Base-by-base conservation (phyloP, 2,113 vertebrate genomes). In the Semnornis frantzii region DNA sequence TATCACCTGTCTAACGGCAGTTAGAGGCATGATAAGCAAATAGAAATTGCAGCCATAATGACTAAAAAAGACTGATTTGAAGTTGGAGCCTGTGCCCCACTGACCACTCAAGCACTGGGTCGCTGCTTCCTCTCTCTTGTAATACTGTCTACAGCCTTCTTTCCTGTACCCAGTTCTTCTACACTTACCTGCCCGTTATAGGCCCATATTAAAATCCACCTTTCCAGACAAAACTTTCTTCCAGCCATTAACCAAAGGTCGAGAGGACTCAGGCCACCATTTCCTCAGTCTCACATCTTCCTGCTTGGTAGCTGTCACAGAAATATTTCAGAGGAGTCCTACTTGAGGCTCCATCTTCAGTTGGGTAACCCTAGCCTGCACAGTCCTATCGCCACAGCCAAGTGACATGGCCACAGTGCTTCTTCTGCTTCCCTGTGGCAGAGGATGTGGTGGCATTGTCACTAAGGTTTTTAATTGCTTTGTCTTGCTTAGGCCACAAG, bases 361-460 rank as follows among this genome's bases (percentile, higher is more conserved):
- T 24, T 28, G n/a, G 58, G 23, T 48, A n/a, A 0, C 11, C 19
- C 37, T 0, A 2, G 10, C 31, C 27, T 31, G 6, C 0, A 1
- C 30, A 17, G n/a, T 24, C 30, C 63, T 33, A 30, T 24, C 2
- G 1, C 33, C 21, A 12, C 62, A 74, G 54, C 59, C 44, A 12
- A 31, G 28, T 15, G 62, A 15, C 68, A 1, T 1, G 5, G 18
- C 19, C 28, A 3, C n/a, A 4, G 30, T 20, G 37, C 59, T 25
- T 28, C 55, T 37, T 46, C 33, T 52, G 50, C 10, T 18, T 39
- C 44, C n/a, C 60, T 15, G 4, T 3, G 58, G 63, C 58, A 63
- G 50, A 39, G 70, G 48, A 42, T 31, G 10, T 24, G 34, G 20
- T 62, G 42, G 15, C 42, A 14, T 46, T 79, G 21, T 5, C 2